Base-by-base conservation (phyloP, 2,113 vertebrate species). In the Microtus pennsylvanicus region DNA sequence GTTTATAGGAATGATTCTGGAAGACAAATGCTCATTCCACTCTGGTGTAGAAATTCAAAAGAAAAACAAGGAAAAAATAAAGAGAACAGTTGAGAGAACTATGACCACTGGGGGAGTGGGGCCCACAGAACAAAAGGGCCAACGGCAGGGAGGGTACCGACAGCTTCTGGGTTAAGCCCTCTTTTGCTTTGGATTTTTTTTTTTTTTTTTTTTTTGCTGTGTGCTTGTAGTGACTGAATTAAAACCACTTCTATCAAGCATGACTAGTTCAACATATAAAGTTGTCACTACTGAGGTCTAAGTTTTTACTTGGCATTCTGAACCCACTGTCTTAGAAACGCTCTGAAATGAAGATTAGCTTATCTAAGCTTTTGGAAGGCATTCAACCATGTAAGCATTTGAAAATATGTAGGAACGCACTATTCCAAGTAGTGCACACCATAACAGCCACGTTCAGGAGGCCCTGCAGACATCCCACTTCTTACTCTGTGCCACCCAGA, bases 261-360 rank as follows among this genome's bases (percentile, higher is more conserved):
- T 42, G 91, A 87, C 90, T 33, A 74, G 14, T 82, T 94, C 89
- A 47, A 76, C 63, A 78, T 87, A 83, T 33, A 69, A 91, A 90
- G 24, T 0, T 83, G 9, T 91, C 72, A 63, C 13, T 87, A 83
- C 74, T n/a, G 78, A 94, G 65, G 93, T 96, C 74, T 14, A 63
- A 35, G 55, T 95, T 93, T 70, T 61, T 58, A 75, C 55, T 87
- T 94, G 24, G 50, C 96, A 97, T 91, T 88, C 35, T 77, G 96
- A 97, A 96, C 14, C 55, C 17, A 21, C 22, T 78, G 12, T 89
- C 45, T 85, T 80, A 94, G 69, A 91, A 90, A 86, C 52, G 67
- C 16, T 89, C 61, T 65, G 10, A 85, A 91, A 77, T 78, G 3
- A 85, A 91, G 63, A 11, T 55, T 82, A 70, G 75, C 52, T 90